Evolutionary conservation across 2,888 invertebrate species (phyloP), one percentile per base, ranked within the genome.

Genomic region (Caenorhabditis sp.): DNA sequence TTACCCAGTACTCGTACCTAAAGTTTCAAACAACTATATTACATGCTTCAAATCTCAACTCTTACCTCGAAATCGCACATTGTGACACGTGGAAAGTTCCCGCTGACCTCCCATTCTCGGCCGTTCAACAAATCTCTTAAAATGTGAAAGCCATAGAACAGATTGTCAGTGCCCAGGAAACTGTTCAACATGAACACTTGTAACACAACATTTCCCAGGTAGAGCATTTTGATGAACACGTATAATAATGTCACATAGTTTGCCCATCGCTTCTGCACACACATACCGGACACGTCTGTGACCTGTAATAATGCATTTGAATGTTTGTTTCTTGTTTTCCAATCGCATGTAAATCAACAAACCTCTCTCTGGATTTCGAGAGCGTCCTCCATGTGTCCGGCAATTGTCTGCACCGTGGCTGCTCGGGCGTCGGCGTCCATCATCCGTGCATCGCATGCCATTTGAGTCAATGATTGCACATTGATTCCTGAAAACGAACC

Each of bases 1-100:
- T 89, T 89, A 59, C 89, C 89, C 59, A 91, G 85, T 81, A 90
- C 90, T 52, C 91, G 88, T 35, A 90, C 88, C 86, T 87, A 37
- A 20, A 56, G n/a, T n/a, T n/a, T n/a, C n/a, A n/a, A n/a, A n/a
- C n/a, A n/a, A n/a, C n/a, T 32, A 24, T 41, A 2, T 35, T 35
- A 1, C 5, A 24, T 24, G 15, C 15, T 37, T 20, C 22, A 41
- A 13, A n/a, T 15, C 2, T 22, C 7, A 15, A 20, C 1, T 13
- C 13, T 24, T 56, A 87, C 89, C 80, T 89, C 89, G 72, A 89
- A 90, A 81, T 89, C 89, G 78, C 89, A 89, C 89, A 89, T 88
- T 13, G 89, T 90, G 22, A 90, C 89, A 56, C 89, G 83, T 55
- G 85, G 85, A 73, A 90, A 90, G 76, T 89, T 88, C 43, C 89